Conservation (phyloP, 2,797 vertebrate genomes). For the Paguma larvata region DNA sequence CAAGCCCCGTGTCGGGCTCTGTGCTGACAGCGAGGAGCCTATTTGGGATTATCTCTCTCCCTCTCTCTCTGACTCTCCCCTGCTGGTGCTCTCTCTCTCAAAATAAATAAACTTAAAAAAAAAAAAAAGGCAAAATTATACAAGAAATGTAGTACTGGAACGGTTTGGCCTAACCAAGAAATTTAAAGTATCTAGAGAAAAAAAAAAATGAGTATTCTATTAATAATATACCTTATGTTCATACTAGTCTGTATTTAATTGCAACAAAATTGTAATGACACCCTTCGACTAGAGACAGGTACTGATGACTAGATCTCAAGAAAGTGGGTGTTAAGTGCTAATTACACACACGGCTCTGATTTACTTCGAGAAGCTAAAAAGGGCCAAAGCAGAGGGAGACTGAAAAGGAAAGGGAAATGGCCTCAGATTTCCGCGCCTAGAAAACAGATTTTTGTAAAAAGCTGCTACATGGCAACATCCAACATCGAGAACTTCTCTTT, state of each 20-base stretch:
- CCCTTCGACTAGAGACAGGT: neutral
- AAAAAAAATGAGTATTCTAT: neutral
- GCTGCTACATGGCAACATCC: neutral
- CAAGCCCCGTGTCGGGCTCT: too few relatives aligned
- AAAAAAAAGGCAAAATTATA: neutral
- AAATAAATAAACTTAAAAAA: too few relatives aligned
- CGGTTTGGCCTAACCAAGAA: neutral
- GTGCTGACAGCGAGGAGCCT: too few relatives aligned
- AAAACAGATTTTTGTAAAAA: conserved; percentile 39
- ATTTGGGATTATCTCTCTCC: too few relatives aligned
- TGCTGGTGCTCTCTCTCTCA: too few relatives aligned
- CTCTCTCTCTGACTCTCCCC: too few relatives aligned
- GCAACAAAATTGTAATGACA: neutral
- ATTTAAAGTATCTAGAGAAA: conserved; percentile 2
- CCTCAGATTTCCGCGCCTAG: conserved; percentile 19
- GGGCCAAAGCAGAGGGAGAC: neutral
- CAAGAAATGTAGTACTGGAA: neutral
- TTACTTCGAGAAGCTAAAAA: neutral
- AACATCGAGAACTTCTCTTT: conserved; percentile 2
- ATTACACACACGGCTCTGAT: neutral
- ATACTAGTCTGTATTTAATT: neutral
- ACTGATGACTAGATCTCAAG: neutral
- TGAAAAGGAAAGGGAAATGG: neutral
- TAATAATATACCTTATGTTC: neutral
- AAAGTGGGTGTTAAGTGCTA: neutral